Evolutionary conservation across 2,888 invertebrate species (phyloP).

Genomic region (Hyles lineata): DNA sequence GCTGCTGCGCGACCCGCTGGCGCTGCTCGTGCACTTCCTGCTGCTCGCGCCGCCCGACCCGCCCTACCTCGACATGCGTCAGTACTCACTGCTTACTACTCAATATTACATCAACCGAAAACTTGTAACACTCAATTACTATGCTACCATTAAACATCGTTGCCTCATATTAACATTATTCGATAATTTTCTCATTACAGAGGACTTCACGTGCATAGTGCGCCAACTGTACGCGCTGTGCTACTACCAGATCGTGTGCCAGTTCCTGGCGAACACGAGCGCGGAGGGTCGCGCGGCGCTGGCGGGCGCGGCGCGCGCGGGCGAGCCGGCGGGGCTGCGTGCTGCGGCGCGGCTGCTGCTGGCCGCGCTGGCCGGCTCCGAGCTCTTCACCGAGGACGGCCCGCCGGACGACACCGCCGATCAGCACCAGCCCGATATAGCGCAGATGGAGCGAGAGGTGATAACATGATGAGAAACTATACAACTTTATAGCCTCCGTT

Average conservation of each 20-base stretch:
- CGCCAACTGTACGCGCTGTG: slow-evolving; percentile 94
- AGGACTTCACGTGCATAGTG: slow-evolving; percentile 94
- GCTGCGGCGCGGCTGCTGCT: slow-evolving; percentile 62
- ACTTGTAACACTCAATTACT: background rate
- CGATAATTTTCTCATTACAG: slow-evolving; percentile 85
- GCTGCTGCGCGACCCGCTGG: slow-evolving; percentile 93
- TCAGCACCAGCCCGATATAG: slow-evolving; percentile 51
- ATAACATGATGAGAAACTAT: background rate
- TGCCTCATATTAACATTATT: too few species aligned
- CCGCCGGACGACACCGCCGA: slow-evolving; percentile 48
- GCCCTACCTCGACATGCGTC: slow-evolving; percentile 89
- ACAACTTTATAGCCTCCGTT: too few species aligned
- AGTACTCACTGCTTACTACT: too few species aligned
- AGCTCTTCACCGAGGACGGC: slow-evolving; percentile 87
- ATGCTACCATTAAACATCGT: too few species aligned
- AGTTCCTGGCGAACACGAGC: slow-evolving; percentile 89
- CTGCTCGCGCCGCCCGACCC: slow-evolving; percentile 93
- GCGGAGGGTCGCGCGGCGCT: slow-evolving; percentile 86
- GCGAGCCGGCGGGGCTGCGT: slow-evolving; percentile 45
- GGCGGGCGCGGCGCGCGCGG: slow-evolving; percentile 42
- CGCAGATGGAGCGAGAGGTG: slow-evolving; percentile 58
- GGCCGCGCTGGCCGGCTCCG: slow-evolving; percentile 68
- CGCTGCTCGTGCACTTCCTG: slow-evolving; percentile 94
- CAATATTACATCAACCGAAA: slow-evolving; percentile 43
- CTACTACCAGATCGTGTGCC: slow-evolving; percentile 94